Percentiles rank a stretch among this genome's conserved stretches.
Evolutionary conservation across 2,113 vertebrate species (phyloP).

Genomic region (Campylomormyrus numenius): DNA sequence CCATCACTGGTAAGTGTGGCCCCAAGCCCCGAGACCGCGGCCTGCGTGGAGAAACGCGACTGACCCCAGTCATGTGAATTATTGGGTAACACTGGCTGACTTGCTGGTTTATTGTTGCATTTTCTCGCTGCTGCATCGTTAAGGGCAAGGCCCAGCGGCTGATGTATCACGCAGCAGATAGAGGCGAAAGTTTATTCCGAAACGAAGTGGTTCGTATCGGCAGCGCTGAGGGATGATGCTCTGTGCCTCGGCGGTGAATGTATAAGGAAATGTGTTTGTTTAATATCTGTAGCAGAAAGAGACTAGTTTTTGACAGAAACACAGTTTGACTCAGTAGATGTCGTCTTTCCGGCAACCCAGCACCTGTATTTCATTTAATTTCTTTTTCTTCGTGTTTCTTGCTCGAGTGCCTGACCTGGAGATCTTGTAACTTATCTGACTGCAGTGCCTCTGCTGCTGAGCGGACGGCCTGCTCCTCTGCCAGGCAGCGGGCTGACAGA

Average conservation of each 20-base stretch:
- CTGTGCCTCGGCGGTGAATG: neutral
- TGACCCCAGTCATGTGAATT: slow-evolving; percentile 6
- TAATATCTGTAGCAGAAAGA: neutral
- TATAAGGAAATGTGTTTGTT: neutral
- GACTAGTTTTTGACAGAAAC: neutral
- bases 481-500: neutral
- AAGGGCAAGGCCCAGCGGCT: neutral
- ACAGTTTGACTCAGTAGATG: neutral
- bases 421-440: neutral
- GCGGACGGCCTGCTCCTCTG: neutral
- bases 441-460: neutral
- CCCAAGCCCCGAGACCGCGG: neutral
- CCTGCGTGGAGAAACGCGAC: neutral
- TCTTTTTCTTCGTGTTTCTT: neutral
- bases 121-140: neutral
- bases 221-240: neutral
- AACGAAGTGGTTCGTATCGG: neutral
- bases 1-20: slow-evolving; percentile 48
- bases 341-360: neutral
- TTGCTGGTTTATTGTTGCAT: neutral
- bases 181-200: neutral
- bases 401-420: neutral
- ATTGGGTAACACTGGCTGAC: neutral
- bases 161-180: neutral
- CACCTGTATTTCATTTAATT: neutral